Evolutionary conservation across 2,888 invertebrate species (phyloP), one percentile per base, ranked within the genome.

Genomic region (Margaritifera margaritifera): DNA sequence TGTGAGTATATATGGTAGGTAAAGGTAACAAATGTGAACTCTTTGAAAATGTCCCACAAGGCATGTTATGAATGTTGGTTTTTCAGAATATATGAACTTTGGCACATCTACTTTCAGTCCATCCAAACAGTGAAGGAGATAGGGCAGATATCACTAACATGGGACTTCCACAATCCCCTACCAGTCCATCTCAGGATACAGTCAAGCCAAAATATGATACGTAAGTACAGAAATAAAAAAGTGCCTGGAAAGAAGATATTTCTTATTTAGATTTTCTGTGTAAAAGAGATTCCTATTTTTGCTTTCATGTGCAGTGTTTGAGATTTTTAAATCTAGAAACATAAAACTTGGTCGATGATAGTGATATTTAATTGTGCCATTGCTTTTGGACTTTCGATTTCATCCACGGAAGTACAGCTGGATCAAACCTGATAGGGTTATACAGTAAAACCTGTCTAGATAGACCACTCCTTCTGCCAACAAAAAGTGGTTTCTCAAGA

Each of bases 181-280:
- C 63, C 54, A 27, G 22, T 55, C 68, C 19, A n/a, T 54, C 42
- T 18, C 27, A 53, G 51, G 69, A 72, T 42, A 63, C 64, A 51
- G 70, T 68, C 62, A 81, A 76, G 63, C 82, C 84, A 31, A 84
- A 84, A 77, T 84, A 84, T 80, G 83, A 85, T 67, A 83, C 81
- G 86, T 86, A 79, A 71, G 81, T 77, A 58, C 62, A 50, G 20
- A 25, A 20, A 59, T 27, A 42, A 8, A 31, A 11, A 42, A 42
- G 11, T 11, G 42, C 1, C 42, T 42, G 11, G 11, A 42, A 4
- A 11, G 42, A 42, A 11, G 11, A 42, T 11, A 42, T 11, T 42
- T 42, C 11, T 11, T 42, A 11, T 11, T 27, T 11, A 42, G 0
- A 11, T 42, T 11, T 42, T 42, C 42, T 42, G 42, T 42, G 11